phyloP scores from a whole-genome alignment of 2,888 invertebrate genomes.

The Drosophila siamana region DNA sequence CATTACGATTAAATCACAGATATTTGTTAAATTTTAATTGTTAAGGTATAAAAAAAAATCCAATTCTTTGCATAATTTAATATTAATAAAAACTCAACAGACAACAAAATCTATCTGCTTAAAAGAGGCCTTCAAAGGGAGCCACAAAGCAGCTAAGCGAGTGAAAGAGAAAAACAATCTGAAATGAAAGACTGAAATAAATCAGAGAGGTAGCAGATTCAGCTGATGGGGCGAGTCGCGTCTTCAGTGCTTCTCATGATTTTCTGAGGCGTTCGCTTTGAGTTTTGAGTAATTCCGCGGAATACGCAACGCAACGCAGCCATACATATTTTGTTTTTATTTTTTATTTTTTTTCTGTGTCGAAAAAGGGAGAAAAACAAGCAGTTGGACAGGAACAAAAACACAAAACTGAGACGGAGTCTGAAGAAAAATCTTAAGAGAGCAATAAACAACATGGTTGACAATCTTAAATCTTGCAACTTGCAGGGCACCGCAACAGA shows the following conservation, averaged over 20 bases:
- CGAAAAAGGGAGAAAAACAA: conserved; percentile 24
- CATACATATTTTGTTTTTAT: conserved; percentile 18
- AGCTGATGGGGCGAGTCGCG: conserved; percentile 38
- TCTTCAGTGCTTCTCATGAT: conserved; percentile 44
- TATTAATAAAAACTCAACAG: no score
- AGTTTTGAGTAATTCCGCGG: conserved; percentile 73
- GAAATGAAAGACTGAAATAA: conserved; percentile 48
- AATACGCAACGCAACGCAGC: conserved; percentile 53
- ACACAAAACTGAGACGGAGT: conserved; percentile 32
- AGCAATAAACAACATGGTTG: conserved; percentile 81
- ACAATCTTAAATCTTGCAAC: conserved; percentile 80
- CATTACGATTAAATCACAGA: no score
- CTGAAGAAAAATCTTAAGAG: conserved; percentile 77
- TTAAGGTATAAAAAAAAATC: no score
- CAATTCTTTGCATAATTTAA: no score
- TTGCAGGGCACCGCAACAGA: conserved; percentile 61
- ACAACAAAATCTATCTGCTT: no score
- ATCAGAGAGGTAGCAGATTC: conserved; percentile 56
- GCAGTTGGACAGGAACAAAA: conserved; percentile 22
- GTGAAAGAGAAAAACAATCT: conserved; percentile 6
- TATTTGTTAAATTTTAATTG: no score
- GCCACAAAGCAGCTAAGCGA: neutral
- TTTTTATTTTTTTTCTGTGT: neutral
- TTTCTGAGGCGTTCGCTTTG: conserved; percentile 46
- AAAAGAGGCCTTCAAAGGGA: neutral